Base-by-base conservation (phyloP, 1,140 invertebrate species). In the Acyrthosiphon pisum region DNA sequence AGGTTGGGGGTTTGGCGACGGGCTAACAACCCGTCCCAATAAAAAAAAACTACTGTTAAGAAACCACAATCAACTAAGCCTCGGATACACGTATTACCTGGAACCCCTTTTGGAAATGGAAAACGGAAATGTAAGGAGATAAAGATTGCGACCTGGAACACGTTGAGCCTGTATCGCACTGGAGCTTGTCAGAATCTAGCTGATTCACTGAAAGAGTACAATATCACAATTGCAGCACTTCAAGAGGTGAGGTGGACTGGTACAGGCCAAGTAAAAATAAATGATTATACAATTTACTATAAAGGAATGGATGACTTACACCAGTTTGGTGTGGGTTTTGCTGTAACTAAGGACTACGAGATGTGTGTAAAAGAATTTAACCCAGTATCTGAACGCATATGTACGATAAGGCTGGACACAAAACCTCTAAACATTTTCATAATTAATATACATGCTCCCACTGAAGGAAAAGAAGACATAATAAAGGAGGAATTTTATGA, bases 371-470 rank as follows among this genome's bases (percentile, higher is more conserved):
- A 86, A 86, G 83, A 86, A 86, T 86, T 86, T 86, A 46, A 86
- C 44, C 41, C 83, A 86, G 83, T 86, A 6, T 46, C 83, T 86
- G 41, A 86, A 86, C 8, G 83, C 83, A 46, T 86, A 86, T 86
- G 83, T 46, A 86, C 84, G 44, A 87, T 87, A n/a, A 11, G 11
- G 14, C 44, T 87, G 26, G 44, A 87, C 26, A 87, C 44, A 87
- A 87, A 87, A 87, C 84, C 9, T 18, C 44, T 87, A 18, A 87
- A 87, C 44, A 87, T 30, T 3, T 87, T 48, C 6, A 87, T 87
- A 48, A 48, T 87, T 87, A 87, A 87, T 30, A 87, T 87, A 0
- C 26, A n/a, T 87, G 46, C 30, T 20, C 84, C 41, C 22, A 46
- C 84, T 87, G 84, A 87, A 87, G 8, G 30, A 4, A 87, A 87